These are phyloP conservation scores for Hipposideros armiger DNA, from an alignment of 2,113 vertebrate species.

Conservation along the genomic window DNA sequence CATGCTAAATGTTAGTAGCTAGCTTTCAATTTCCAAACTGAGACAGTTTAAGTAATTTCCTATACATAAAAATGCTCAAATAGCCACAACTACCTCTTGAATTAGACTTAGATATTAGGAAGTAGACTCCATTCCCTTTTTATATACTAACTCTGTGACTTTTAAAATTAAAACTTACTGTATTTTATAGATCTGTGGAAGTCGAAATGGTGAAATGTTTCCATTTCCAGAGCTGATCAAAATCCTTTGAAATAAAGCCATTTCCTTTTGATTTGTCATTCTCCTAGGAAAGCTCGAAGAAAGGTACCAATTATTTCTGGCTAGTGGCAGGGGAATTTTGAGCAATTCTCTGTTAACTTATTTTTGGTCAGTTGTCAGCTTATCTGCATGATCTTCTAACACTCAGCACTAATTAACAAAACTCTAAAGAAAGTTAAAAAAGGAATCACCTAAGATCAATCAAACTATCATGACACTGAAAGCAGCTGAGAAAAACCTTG, in stretches of 20 bases:
- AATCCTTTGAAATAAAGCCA: constrained; percentile 59
- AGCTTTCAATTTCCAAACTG: constrained; percentile 28
- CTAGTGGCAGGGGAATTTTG: constrained; percentile 65
- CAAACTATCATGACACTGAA: constrained; percentile 2
- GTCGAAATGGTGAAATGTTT: neutral
- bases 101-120: constrained; percentile 17
- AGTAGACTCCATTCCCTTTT: neutral
- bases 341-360: constrained; percentile 53
- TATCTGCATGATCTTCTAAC: constrained; percentile 60
- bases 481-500: neutral
- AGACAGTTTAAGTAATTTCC: neutral
- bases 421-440: constrained; percentile 51
- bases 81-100: neutral
- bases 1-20: neutral
- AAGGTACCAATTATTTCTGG: constrained; percentile 77
- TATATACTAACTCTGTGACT: neutral
- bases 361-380: constrained; percentile 70
- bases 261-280: constrained; percentile 62
- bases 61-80: neutral
- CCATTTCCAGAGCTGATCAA: constrained; percentile 43
- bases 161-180: constrained; percentile 4
- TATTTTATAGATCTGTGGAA: neutral
- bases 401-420: constrained; percentile 58
- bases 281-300: constrained; percentile 65
- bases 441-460: constrained; percentile 11